A percentile compares a stretch with the other conserved stretches of the same genome.
phyloP scores from a whole-genome alignment of 2,797 vertebrate species.

The Chaetophractus vellerosus region DNA sequence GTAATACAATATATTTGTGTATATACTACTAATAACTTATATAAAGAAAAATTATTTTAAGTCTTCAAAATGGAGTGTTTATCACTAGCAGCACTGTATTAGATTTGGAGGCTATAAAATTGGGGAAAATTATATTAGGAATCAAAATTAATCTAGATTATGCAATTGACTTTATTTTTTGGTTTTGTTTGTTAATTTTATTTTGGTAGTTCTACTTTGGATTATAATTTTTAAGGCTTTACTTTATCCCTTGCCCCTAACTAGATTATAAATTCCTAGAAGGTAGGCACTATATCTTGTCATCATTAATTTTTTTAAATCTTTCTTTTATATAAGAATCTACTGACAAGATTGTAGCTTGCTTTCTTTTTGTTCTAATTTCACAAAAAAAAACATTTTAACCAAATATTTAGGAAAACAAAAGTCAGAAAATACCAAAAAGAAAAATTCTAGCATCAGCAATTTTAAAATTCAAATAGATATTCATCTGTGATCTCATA shows the following conservation, averaged over 20 bases:
- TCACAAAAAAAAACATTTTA: slow-evolving; percentile 20
- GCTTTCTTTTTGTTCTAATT: slow-evolving; percentile 34
- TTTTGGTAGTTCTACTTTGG: slow-evolving; percentile 3
- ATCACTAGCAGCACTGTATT: neutral
- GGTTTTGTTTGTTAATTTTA: neutral
- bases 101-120: neutral
- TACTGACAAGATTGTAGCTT: neutral
- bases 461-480: neutral
- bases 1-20: neutral
- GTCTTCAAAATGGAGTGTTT: neutral
- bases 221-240: neutral
- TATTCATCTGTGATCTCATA: neutral
- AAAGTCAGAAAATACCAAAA: neutral
- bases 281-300: neutral
- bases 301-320: neutral
- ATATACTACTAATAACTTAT: neutral
- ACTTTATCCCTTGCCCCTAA: neutral
- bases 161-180: neutral
- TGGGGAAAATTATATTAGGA: slow-evolving; percentile 5
- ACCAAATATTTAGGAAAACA: slow-evolving; percentile 3
- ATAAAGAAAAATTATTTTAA: slow-evolving; percentile 31
- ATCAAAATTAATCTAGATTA: neutral
- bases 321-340: neutral
- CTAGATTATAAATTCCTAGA: neutral
- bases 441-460: neutral